Evolutionary conservation across 2,113 vertebrate species (phyloP).

Genomic region (Gobiocypris rarus): DNA sequence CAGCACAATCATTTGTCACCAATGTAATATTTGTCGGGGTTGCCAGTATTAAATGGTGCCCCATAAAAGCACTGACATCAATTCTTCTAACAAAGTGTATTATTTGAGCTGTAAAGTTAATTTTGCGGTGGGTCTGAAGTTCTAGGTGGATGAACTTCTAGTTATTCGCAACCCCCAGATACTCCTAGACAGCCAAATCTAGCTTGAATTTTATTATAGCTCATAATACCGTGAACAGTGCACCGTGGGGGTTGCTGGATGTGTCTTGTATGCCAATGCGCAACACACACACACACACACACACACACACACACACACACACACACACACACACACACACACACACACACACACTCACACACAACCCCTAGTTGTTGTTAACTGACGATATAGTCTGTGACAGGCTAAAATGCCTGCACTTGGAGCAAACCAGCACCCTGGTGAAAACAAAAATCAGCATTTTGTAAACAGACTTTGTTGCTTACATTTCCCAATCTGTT

Average conservation of each 20-base stretch:
- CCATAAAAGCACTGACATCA: neutral
- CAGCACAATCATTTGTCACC: neutral
- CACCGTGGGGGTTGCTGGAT: neutral
- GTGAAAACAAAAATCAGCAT: slow-evolving; percentile 29
- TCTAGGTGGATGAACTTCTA: neutral
- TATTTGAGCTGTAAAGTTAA: neutral
- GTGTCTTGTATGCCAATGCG: slow-evolving; percentile 15
- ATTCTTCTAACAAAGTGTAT: neutral
- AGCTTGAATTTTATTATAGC: slow-evolving; percentile 23
- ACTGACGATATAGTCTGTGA: slow-evolving; percentile 8
- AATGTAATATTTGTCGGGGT: neutral
- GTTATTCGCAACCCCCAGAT: neutral
- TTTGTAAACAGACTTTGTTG: slow-evolving; percentile 28
- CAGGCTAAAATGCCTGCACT: slow-evolving; percentile 2
- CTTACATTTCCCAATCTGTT: slow-evolving; percentile 12
- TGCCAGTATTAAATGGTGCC: slow-evolving; percentile 18
- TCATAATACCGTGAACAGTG: slow-evolving; percentile 1
- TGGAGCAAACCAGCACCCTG: neutral
- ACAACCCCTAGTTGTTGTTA: slow-evolving; percentile 9
- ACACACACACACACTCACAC: neutral
- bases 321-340: neutral
- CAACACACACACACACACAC: neutral
- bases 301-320: too few relatives aligned
- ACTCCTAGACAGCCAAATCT: neutral
- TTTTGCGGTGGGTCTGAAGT: neutral